Evolutionary conservation across 2,797 vertebrate genomes (phyloP).

Genomic region (Babyrousa celebensis): DNA sequence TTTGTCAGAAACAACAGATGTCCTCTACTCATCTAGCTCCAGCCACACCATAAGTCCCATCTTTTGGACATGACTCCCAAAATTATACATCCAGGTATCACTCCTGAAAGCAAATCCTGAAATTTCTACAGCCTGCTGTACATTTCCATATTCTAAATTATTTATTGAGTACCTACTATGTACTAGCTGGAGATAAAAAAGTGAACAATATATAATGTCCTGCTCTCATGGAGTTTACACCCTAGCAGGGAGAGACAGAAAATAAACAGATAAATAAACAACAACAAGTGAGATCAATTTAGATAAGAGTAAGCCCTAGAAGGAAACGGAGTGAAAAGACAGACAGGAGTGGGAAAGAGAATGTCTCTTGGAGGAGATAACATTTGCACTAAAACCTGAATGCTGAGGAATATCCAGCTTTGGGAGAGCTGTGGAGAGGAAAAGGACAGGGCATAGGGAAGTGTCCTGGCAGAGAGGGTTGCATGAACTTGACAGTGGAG

Average conservation of each 20-base stretch:
- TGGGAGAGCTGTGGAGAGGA: neutral
- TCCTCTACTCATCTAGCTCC: neutral
- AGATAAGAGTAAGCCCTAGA: neutral
- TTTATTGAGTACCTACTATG: neutral
- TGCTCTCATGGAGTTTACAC: neutral
- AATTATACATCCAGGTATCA: neutral
- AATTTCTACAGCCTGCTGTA: neutral
- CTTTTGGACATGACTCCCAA: neutral
- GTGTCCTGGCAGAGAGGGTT: neutral
- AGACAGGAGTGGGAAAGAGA: neutral
- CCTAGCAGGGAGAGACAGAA: neutral
- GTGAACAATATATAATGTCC: neutral
- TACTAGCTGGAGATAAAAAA: neutral
- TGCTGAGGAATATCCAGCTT: neutral
- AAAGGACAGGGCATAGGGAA: neutral
- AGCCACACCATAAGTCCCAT: neutral
- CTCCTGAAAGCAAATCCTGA: neutral
- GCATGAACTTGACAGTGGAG: neutral
- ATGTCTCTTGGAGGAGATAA: neutral
- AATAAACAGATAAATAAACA: conserved; percentile 1
- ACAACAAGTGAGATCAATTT: neutral
- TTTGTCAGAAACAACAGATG: neutral
- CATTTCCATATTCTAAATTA: neutral
- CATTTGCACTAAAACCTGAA: neutral
- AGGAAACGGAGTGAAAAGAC: neutral